These are phyloP conservation scores for Isichthys henryi DNA, from an alignment of 2,113 vertebrate species.

Conservation along the genomic window DNA sequence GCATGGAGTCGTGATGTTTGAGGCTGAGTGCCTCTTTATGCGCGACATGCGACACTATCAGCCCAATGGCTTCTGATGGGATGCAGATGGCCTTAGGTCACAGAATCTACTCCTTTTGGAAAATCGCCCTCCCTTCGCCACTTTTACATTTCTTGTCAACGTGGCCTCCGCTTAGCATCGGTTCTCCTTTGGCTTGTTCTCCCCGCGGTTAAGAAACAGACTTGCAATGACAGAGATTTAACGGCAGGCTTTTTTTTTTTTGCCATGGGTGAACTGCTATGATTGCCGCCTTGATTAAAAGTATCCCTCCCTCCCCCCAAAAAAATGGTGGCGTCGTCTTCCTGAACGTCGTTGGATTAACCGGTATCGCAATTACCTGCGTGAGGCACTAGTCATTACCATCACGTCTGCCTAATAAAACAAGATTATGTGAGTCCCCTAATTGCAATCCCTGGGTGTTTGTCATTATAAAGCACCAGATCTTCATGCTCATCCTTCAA, in stretches of 20 bases:
- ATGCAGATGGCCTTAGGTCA: conserved; percentile 29
- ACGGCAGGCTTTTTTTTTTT: conserved; percentile 20
- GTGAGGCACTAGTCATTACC: conserved; percentile 38
- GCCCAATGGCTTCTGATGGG: conserved; percentile 18
- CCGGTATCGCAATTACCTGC: conserved; percentile 21
- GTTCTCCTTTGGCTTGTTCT: conserved; percentile 25
- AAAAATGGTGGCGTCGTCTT: neutral
- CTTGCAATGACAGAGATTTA: conserved; percentile 22
- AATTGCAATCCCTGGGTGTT: conserved; percentile 45
- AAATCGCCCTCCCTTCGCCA: conserved; percentile 11
- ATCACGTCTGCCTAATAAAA: conserved; percentile 42
- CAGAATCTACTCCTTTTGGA: conserved; percentile 30
- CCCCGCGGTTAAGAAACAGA: conserved; percentile 26
- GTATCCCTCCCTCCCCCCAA: neutral
- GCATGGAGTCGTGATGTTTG: conserved; percentile 5
- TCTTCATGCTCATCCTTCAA: conserved; percentile 30
- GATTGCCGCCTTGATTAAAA: conserved; percentile 37
- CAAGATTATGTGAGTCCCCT: conserved; percentile 39
- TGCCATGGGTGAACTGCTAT: conserved; percentile 27
- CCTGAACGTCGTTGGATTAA: conserved; percentile 25
- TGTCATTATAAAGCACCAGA: conserved; percentile 37
- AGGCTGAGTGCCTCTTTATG: conserved; percentile 1
- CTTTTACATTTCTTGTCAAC: conserved; percentile 17
- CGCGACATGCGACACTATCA: conserved; percentile 38
- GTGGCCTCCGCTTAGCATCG: conserved; percentile 13